phyloP scores from a whole-genome alignment of 2,797 vertebrate species.

The Eremophila alpestris region DNA sequence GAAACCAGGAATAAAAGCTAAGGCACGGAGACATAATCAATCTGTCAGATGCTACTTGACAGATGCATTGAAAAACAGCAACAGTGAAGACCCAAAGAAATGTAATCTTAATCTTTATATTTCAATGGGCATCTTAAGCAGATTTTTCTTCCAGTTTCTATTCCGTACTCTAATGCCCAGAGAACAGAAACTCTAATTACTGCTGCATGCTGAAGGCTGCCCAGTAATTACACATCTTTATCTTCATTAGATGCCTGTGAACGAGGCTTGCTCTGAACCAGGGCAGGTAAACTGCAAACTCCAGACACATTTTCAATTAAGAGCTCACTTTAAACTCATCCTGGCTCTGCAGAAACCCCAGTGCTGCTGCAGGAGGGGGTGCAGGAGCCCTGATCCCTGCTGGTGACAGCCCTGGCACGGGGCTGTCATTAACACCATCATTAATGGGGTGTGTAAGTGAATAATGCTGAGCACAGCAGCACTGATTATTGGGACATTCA shows the following conservation, averaged over 20 bases:
- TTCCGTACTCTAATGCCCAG: background rate
- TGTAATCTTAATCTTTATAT: background rate
- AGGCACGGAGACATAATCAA: background rate
- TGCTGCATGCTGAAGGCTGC: conserved; percentile 3
- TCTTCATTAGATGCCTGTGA: conserved; percentile 25
- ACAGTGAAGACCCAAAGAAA: background rate
- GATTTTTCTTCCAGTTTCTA: background rate
- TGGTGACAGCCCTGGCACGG: background rate
- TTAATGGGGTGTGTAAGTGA: accelerated
- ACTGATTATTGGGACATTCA: accelerated
- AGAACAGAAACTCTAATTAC: conserved; percentile 51
- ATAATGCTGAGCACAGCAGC: accelerated
- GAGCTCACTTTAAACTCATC: background rate
- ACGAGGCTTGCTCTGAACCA: background rate
- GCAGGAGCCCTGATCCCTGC: background rate
- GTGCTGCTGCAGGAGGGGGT: background rate
- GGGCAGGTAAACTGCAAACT: background rate
- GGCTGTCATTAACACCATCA: accelerated
- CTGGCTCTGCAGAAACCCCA: background rate
- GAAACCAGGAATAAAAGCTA: background rate
- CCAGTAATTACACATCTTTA: conserved; percentile 20
- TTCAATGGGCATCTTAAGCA: background rate
- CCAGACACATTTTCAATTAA: background rate
- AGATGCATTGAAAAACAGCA: conserved; percentile 9
- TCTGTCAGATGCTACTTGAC: conserved; percentile 2